Evolutionary conservation across 2,797 vertebrate species (phyloP).

Genomic region (Gobionotothen gibberifrons): DNA sequence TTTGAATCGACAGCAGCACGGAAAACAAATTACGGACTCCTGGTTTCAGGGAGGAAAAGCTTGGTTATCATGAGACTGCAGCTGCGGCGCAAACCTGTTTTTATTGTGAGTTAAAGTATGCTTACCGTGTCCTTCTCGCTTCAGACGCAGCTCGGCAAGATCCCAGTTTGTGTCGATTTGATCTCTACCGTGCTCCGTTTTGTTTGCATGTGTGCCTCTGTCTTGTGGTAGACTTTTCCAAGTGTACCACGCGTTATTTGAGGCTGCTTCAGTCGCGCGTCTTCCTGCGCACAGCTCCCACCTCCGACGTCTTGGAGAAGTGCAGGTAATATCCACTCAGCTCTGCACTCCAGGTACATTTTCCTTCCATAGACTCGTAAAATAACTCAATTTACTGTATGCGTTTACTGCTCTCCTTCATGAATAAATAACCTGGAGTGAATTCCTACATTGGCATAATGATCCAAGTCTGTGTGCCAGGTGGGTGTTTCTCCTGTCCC

Average conservation of each 20-base stretch:
- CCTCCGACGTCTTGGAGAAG: conserved; percentile 75
- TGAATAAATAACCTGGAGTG: background rate
- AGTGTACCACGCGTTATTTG: conserved; percentile 34
- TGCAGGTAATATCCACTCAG: conserved; percentile 46
- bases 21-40: conserved; percentile 16
- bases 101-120: background rate
- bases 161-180: background rate
- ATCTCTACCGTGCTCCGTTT: conserved; percentile 1
- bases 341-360: background rate
- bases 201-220: conserved; percentile 1
- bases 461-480: background rate
- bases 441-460: background rate
- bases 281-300: conserved; percentile 74
- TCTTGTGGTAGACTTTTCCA: conserved; percentile 48
- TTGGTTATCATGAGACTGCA: conserved; percentile 7
- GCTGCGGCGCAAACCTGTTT: background rate
- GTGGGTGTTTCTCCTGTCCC: conserved; percentile 23
- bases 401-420: background rate
- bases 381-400: background rate
- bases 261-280: conserved; percentile 21
- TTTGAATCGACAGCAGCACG: conserved; percentile 10
- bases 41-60: conserved; percentile 5
- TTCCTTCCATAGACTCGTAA: background rate
- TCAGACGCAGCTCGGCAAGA: background rate
- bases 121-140: conserved; percentile 53